phyloP scores from a whole-genome alignment of 1,140 invertebrate species.

The Trachymyrmex cornetzi region DNA sequence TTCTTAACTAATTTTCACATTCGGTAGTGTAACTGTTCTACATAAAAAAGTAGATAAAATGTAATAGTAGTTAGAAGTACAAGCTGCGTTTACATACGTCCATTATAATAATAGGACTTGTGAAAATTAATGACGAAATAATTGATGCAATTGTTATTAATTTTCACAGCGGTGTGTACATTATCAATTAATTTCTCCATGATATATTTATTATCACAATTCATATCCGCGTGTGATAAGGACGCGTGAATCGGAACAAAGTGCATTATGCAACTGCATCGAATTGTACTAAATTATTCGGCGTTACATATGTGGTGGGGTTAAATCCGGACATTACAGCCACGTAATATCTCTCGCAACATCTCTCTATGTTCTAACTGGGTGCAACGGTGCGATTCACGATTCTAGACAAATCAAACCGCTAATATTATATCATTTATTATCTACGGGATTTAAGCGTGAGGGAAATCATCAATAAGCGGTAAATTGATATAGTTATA shows the following conservation, averaged over 20 bases:
- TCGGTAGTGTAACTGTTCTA: neutral
- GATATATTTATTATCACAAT: slow-evolving; percentile 46
- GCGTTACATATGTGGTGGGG: slow-evolving; percentile 25
- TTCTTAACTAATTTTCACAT: neutral
- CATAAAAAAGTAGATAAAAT: neutral
- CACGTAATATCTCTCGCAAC: slow-evolving; percentile 34
- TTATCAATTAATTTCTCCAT: slow-evolving; percentile 40
- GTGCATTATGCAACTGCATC: slow-evolving; percentile 48
- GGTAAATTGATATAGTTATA: slow-evolving; percentile 37
- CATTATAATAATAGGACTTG: neutral
- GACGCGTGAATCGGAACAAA: slow-evolving; percentile 43
- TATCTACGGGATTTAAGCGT: slow-evolving; percentile 29
- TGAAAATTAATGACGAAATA: slow-evolving; percentile 35
- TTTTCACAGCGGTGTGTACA: slow-evolving; percentile 1
- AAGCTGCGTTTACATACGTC: neutral
- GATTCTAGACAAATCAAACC: slow-evolving; percentile 52
- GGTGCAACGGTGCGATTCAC: slow-evolving; percentile 13
- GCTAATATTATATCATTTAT: slow-evolving; percentile 58
- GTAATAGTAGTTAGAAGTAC: too few species aligned
- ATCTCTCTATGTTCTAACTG: slow-evolving; percentile 8
- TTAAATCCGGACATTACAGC: slow-evolving; percentile 49
- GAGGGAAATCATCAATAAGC: neutral
- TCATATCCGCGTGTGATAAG: slow-evolving; percentile 28
- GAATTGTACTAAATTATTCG: slow-evolving; percentile 59
- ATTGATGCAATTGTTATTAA: slow-evolving; percentile 37